Conservation (phyloP, 2,113 vertebrate genomes). For the Amphilophus citrinellus region DNA sequence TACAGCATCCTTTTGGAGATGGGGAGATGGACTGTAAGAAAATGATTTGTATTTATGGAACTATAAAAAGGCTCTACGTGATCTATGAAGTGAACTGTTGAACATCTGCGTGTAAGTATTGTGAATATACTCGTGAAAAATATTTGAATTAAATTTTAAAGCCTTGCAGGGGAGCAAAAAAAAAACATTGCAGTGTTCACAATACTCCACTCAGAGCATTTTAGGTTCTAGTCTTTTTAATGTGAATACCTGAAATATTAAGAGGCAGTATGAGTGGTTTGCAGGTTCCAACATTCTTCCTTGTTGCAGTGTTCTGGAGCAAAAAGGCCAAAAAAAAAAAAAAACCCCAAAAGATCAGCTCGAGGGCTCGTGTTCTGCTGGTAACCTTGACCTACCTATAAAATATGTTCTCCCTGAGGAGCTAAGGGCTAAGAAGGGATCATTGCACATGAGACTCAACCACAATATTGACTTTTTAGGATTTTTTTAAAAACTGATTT, state of each 20-base stretch:
- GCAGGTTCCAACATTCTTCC: neutral
- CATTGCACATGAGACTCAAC: constrained; percentile 2
- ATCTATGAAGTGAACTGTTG: neutral
- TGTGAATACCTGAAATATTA: neutral
- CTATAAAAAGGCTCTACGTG: neutral
- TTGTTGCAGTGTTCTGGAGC: neutral
- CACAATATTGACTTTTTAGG: neutral
- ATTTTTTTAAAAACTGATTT: neutral
- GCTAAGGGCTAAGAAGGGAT: neutral
- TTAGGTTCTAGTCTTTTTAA: neutral
- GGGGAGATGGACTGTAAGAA: neutral
- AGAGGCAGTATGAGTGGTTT: neutral
- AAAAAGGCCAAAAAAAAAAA: neutral
- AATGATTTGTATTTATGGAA: neutral
- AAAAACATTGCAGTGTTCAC: neutral
- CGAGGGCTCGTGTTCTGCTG: neutral
- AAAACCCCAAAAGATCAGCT: neutral
- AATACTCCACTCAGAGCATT: neutral
- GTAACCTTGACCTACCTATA: constrained; percentile 2
- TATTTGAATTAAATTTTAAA: neutral
- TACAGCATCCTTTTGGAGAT: neutral
- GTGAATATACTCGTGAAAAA: neutral
- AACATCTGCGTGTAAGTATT: neutral
- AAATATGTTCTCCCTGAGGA: neutral
- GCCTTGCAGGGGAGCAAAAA: neutral